Percentiles rank a stretch among this genome's conserved stretches.
Evolutionary conservation across 1,140 invertebrate genomes (phyloP).

Genomic region (Penaeus japonicus): DNA sequence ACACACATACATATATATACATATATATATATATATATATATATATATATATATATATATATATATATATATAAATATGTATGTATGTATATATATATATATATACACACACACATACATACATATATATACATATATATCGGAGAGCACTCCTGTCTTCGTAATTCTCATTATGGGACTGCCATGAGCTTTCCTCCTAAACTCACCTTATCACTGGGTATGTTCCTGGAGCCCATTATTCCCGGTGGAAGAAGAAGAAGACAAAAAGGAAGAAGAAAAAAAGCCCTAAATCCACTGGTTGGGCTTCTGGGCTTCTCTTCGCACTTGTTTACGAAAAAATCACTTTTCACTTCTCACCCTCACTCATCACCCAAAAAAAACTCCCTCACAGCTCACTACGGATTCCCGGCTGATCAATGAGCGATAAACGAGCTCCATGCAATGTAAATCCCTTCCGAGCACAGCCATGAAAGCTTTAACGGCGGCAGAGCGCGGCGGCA

Average conservation of each 20-base stretch:
- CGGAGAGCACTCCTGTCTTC: too few species aligned
- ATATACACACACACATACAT: not conserved
- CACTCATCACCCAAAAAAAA: too few species aligned
- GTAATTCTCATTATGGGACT: too few species aligned
- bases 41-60: too few species aligned
- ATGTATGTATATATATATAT: not conserved
- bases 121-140: not conserved
- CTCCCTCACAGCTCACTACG: too few species aligned
- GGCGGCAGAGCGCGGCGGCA: not conserved
- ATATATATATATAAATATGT: not conserved
- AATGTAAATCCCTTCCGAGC: too few species aligned
- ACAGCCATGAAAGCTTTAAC: not conserved
- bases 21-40: not conserved
- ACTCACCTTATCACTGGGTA: constrained; percentile 9
- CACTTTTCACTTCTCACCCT: too few species aligned
- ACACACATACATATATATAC: too few species aligned
- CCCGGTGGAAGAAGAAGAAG: not conserved
- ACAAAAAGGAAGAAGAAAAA: not conserved
- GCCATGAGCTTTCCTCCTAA: too few species aligned
- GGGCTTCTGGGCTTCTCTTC: not conserved
- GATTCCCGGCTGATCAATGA: too few species aligned
- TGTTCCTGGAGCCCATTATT: not conserved
- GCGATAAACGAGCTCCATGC: too few species aligned
- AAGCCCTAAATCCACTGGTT: not conserved
- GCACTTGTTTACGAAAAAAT: not conserved